Evolutionary conservation across 92 coral and sea anemone species (phyloP).

Genomic region (Heliopora coerulea): DNA sequence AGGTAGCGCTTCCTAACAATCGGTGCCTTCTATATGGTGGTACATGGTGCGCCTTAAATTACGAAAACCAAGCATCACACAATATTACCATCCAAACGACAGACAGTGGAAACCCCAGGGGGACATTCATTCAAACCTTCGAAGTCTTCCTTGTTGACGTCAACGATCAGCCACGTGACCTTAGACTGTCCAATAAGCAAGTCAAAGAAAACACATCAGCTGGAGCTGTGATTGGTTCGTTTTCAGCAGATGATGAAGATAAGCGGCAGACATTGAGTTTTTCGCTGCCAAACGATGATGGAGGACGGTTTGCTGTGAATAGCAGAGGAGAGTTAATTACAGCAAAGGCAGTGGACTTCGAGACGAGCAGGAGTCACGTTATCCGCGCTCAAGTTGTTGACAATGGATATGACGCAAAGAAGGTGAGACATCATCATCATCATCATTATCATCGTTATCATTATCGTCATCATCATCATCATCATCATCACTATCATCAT

Average conservation of each 20-base stretch:
- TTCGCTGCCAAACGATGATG: conserved; percentile 79
- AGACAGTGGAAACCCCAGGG: conserved; percentile 20
- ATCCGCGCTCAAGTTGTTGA: conserved; percentile 71
- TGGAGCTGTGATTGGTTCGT: conserved; percentile 41
- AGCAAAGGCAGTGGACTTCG: conserved; percentile 70
- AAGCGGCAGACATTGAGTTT: conserved; percentile 42
- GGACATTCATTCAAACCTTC: conserved; percentile 22
- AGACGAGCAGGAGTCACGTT: conserved; percentile 66
- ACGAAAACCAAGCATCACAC: conserved; percentile 13
- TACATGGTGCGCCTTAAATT: conserved; percentile 14
- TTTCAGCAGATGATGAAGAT: conserved; percentile 46
- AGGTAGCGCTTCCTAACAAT: conserved; percentile 26
- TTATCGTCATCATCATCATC: not conserved
- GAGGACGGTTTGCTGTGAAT: conserved; percentile 81
- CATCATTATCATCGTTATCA: not conserved
- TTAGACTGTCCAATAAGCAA: conserved; percentile 2
- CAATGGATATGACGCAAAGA: conserved; percentile 72
- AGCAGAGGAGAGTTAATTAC: conserved; percentile 64
- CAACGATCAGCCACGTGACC: conserved; percentile 43
- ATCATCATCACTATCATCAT: not conserved
- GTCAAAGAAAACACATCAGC: conserved; percentile 15
- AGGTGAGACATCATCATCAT: conserved; percentile 45
- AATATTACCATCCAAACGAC: conserved; percentile 24
- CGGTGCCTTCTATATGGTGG: conserved; percentile 26
- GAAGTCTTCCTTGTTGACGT: conserved; percentile 19